Base-by-base conservation (phyloP, 2,113 vertebrate genomes). In the Turdus rufiventris region DNA sequence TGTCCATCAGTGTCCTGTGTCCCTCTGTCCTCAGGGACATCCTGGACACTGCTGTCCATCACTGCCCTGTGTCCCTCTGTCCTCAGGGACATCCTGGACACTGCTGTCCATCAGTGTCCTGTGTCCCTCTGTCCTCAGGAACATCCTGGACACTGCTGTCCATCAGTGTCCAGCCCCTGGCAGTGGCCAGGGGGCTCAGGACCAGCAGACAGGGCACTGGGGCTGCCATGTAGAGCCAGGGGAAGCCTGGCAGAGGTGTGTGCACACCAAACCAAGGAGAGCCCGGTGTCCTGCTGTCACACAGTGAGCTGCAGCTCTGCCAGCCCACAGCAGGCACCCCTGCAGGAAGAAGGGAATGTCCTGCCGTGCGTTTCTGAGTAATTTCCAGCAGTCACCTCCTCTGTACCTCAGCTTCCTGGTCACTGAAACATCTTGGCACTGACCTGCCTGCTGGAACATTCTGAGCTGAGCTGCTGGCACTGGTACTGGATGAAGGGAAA, bases 211-310 rank as follows among this genome's bases (percentile, higher is more conserved):
- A 14, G 50, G 60, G 28, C 4, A 0, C 16, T 3, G 6, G 26
- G 14, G 4, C 25, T 18, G 42, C 42, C 16, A 18, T 40, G 40
- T 17, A 43, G 42, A 43, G 45, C 19, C 45, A 47, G 45, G 51
- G 45, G 14, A 31, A 6, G 36, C 26, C 62, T 21, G 38, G 65
- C 63, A 38, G 54, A 0, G 1, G 26, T 2, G 25, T 1, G 2
- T 0, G 14, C 67, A 4, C 0, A 0, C 26, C 58, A 17, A 5
- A 28, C 29, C 5, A 2, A n/a, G 1, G 3, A 54, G 53, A 42
- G 23, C 0, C 16, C 0, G 0, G 18, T 3, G 1, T 4, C 3
- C 61, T 21, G 2, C 67, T 38, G 3, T 3, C 20, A 6, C 16
- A 3, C 16, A 1, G 45, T 0, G 26, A 42, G 10, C 10, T 1